Percentiles rank a stretch among this genome's conserved stretches.
These are phyloP conservation scores for Forbesichthys papilliferus DNA, from an alignment of 2,113 vertebrate species.

Conservation along the genomic window DNA sequence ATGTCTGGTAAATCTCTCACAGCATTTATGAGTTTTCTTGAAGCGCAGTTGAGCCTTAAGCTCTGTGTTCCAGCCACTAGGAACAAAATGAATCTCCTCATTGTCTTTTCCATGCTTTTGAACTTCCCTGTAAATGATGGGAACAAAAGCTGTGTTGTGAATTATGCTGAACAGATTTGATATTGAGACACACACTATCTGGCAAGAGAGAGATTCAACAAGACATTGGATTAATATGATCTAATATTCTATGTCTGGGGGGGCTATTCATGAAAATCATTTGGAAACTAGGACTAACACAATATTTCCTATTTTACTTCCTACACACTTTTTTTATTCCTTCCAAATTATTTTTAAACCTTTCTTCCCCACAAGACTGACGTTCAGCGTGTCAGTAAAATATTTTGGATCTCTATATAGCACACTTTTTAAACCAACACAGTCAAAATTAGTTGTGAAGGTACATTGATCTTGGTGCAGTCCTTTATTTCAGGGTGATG, in stretches of 20 bases:
- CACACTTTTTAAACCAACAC: not conserved
- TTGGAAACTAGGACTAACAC: constrained; percentile 5
- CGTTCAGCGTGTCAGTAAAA: not conserved
- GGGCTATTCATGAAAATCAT: constrained; percentile 22
- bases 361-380: not conserved
- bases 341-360: not conserved
- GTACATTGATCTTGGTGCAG: no score
- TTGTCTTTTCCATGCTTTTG: constrained; percentile 68
- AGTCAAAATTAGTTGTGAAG: no score
- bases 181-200: constrained; percentile 13
- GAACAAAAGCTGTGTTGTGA: constrained; percentile 51
- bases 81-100: constrained; percentile 71
- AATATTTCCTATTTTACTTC: not conserved
- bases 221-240: constrained; percentile 22
- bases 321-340: not conserved
- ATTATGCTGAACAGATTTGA: constrained; percentile 43
- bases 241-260: constrained; percentile 13
- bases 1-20: constrained; percentile 70
- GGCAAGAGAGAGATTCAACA: not conserved
- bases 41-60: constrained; percentile 60
- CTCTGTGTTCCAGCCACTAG: constrained; percentile 57
- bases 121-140: constrained; percentile 59
- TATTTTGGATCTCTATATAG: constrained; percentile 1
- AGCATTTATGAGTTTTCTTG: constrained; percentile 65
- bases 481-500: constrained; percentile 39